phyloP scores from a whole-genome alignment of 1,140 invertebrate genomes.

The Musca vetustissima region DNA sequence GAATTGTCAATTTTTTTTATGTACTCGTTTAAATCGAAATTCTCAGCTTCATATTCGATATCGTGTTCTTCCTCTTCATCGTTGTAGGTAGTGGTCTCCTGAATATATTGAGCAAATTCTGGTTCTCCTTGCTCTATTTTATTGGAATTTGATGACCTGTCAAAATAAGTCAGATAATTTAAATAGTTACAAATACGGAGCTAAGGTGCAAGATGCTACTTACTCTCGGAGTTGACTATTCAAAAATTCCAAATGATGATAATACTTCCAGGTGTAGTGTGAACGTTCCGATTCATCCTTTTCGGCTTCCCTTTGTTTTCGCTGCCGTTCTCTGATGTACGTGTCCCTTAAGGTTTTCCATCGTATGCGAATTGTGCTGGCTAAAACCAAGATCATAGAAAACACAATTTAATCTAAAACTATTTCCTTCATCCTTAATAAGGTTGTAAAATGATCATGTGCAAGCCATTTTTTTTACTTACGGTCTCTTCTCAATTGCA shows the following conservation, averaged over 20 bases:
- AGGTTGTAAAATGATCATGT: no score
- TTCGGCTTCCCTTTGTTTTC: background rate
- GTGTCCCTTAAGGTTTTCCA: constrained; percentile 2
- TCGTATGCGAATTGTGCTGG: background rate
- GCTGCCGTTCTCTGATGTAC: no score
- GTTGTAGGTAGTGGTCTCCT: background rate
- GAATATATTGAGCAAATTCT: no score
- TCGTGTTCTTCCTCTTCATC: background rate
- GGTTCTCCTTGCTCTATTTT: no score
- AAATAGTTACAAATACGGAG: no score
- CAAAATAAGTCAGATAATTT: no score
- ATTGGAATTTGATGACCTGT: no score
- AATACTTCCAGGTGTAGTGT: constrained; percentile 2
- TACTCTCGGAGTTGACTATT: constrained; percentile 2
- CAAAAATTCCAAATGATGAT: background rate
- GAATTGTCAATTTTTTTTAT: constrained; percentile 5
- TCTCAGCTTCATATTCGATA: constrained; percentile 2
- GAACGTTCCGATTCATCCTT: background rate
- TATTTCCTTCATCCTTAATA: no score
- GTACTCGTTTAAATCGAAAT: constrained; percentile 19
- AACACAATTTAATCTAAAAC: no score
- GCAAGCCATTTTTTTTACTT: background rate
- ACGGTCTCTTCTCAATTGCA: constrained; percentile 1
- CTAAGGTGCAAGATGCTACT: no score
- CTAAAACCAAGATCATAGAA: background rate